These are phyloP conservation scores for Stichodactyla helianthus DNA, from an alignment of 64 coral and sea anemone species.

Conservation along the genomic window DNA sequence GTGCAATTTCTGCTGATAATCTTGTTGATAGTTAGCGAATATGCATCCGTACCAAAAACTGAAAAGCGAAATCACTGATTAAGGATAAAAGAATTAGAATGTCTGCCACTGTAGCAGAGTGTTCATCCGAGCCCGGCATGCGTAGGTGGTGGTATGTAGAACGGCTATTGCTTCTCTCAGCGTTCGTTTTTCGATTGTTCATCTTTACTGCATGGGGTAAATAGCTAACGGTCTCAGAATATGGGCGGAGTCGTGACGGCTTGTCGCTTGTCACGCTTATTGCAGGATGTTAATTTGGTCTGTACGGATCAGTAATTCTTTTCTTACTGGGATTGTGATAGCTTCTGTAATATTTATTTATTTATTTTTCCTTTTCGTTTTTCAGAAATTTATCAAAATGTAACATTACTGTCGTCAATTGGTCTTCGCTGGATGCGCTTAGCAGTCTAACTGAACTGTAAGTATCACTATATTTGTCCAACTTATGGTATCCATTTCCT, in stretches of 20 bases:
- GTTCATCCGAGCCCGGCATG: no score
- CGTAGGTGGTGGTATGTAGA: no score
- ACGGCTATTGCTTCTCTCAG: background rate
- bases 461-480: background rate
- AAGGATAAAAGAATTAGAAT: no score
- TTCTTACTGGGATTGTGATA: background rate
- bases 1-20: background rate
- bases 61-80: no score
- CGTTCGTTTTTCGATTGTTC: background rate
- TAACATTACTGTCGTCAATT: background rate
- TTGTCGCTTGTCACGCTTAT: background rate
- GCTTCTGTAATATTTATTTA: background rate
- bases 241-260: background rate
- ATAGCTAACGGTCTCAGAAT: background rate
- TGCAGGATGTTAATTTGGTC: background rate
- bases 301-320: background rate
- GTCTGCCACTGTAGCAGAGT: no score
- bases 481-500: no score
- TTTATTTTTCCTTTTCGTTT: background rate
- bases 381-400: conserved; percentile 11
- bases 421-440: background rate
- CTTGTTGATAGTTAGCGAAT: background rate
- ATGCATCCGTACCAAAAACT: no score
- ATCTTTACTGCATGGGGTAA: background rate
- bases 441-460: background rate